Base-by-base conservation (phyloP, 2,888 invertebrate genomes). In the Pseudococcus viburni region DNA sequence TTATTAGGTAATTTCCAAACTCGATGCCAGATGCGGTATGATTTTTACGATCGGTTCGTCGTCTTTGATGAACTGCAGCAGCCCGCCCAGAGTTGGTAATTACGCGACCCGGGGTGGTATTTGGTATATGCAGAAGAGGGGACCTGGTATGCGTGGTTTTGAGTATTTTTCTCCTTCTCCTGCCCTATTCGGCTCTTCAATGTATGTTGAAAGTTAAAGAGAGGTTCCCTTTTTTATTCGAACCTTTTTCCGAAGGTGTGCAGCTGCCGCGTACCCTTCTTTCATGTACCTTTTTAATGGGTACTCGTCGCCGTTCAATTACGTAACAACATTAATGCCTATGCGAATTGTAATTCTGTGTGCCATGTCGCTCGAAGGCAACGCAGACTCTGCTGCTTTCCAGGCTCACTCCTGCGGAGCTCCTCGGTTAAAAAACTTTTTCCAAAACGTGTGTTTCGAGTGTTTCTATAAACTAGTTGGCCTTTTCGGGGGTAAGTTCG, bases 201-300 rank as follows among this genome's bases (percentile, higher is more conserved):
- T 22, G 1, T 22, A 42, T 11, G 68, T 73, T 73, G 33, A 73
- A 73, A 73, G 73, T 73, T 73, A 33, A 73, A 11, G 26, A 12
- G 33, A 73, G 73, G 33, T 73, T 73, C 33, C 73, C 26, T 73
- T 33, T 73, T 73, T 33, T 73, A 73, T 73, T 73, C 5, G 33
- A 73, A 73, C 73, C 73, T 73, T 73, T 73, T 73, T 64, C n/a
- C 59, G 39, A 73, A 73, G 73, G 73, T 73, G 73, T 73, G 73
- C 73, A 73, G 73, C 73, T 73, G 73, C 73, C 39, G 26, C 73
- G 12, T 17, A 68, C 33, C 8, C 59, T 3, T 22, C 64, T 22
- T 64, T 64, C 33, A 73, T 73, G 73, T 33, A 33, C 73, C 26
- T 33, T 26, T 68, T 73, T 73, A 73, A 73, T 73, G 12, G 73